Percentiles rank a stretch among this genome's conserved stretches.
Evolutionary conservation across 2,113 vertebrate species (phyloP).

Genomic region (Python bivittatus): DNA sequence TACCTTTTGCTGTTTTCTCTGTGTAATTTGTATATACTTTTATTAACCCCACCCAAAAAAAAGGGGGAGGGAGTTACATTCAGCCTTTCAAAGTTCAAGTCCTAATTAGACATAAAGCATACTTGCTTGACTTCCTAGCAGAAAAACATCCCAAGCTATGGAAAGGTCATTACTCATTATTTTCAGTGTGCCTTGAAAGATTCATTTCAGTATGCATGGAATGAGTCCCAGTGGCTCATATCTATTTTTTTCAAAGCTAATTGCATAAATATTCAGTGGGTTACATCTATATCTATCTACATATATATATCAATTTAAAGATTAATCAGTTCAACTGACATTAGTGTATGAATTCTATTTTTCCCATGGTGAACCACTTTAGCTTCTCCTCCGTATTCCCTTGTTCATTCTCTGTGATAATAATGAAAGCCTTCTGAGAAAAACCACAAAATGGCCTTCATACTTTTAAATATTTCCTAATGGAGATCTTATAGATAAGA

Average conservation of each 20-base stretch:
- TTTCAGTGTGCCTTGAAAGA: background rate
- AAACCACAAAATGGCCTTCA: background rate
- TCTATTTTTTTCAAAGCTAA: background rate
- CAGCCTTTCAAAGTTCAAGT: background rate
- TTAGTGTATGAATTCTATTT: constrained; percentile 5
- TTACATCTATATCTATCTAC: background rate
- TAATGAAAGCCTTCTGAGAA: background rate
- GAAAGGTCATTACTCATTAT: background rate
- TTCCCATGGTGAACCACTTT: background rate
- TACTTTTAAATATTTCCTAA: background rate
- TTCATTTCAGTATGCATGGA: background rate
- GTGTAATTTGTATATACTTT: background rate
- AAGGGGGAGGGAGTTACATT: background rate
- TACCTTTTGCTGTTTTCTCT: background rate
- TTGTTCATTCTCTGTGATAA: background rate
- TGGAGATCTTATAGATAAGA: background rate
- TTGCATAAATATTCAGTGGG: no score
- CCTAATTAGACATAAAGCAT: background rate
- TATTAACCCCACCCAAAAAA: background rate
- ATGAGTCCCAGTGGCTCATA: background rate
- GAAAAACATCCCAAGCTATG: background rate
- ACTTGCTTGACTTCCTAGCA: background rate
- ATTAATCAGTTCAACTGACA: background rate
- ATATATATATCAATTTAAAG: background rate
- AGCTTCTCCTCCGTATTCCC: fast-evolving